A percentile compares a stretch with the other conserved stretches of the same genome.
phyloP scores from a whole-genome alignment of 1,140 invertebrate genomes.

The Galleria mellonella region DNA sequence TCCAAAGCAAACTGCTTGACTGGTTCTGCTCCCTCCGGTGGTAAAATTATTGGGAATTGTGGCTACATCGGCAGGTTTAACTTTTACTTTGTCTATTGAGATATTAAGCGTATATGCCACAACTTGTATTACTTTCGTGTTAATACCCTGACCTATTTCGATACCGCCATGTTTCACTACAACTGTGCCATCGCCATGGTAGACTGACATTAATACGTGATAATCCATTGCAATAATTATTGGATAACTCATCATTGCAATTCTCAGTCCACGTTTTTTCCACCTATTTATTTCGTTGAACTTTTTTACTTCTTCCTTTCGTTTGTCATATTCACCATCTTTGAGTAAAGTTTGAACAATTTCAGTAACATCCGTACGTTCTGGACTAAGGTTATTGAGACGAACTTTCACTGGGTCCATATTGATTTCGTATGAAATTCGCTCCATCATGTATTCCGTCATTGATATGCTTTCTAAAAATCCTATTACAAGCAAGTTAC shows the following conservation, averaged over 20 bases:
- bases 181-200: slow-evolving; percentile 84
- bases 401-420: slow-evolving; percentile 82
- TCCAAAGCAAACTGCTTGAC: slow-evolving; percentile 57
- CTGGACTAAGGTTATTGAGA: slow-evolving; percentile 75
- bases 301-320: slow-evolving; percentile 70
- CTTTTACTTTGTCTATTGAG: slow-evolving; percentile 78
- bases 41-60: slow-evolving; percentile 70
- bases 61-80: slow-evolving; percentile 76
- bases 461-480: slow-evolving; percentile 78
- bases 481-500: slow-evolving; percentile 52
- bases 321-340: slow-evolving; percentile 69
- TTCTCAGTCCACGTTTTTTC: slow-evolving; percentile 82
- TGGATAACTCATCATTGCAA: slow-evolving; percentile 78
- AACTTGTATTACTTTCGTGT: slow-evolving; percentile 79
- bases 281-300: slow-evolving; percentile 83
- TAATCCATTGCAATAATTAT: slow-evolving; percentile 68
- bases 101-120: slow-evolving; percentile 83
- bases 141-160: slow-evolving; percentile 87
- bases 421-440: slow-evolving; percentile 80
- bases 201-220: slow-evolving; percentile 80
- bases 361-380: slow-evolving; percentile 54
- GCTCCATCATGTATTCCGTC: slow-evolving; percentile 88
- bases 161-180: slow-evolving; percentile 83
- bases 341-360: slow-evolving; percentile 69
- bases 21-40: slow-evolving; percentile 76